Percentiles rank a stretch among this genome's conserved stretches.
Evolutionary conservation across 1,140 invertebrate genomes (phyloP).

Genomic region (Danaus melanippus): DNA sequence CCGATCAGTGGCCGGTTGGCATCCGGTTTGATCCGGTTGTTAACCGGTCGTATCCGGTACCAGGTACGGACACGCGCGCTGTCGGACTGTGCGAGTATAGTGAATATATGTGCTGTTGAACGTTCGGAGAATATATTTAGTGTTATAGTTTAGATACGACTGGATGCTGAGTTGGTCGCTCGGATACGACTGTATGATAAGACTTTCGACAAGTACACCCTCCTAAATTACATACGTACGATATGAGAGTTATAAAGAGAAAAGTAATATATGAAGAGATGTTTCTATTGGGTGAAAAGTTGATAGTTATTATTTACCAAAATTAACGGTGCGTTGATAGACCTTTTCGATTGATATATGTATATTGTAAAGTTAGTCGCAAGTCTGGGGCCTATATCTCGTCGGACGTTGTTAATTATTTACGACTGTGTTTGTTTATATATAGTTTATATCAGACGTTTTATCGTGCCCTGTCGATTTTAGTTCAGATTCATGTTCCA

Average conservation of each 20-base stretch:
- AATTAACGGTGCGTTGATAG: constrained; percentile 55
- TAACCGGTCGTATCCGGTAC: too few species aligned
- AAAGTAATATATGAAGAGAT: constrained; percentile 66
- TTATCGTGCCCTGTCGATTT: constrained; percentile 57
- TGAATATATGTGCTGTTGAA: constrained; percentile 72
- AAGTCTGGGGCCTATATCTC: constrained; percentile 20
- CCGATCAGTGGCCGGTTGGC: constrained; percentile 24
- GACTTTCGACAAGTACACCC: constrained; percentile 52
- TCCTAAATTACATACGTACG: constrained; percentile 57
- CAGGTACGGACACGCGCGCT: constrained; percentile 5
- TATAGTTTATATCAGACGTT: constrained; percentile 60
- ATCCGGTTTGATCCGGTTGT: constrained; percentile 10
- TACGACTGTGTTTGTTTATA: constrained; percentile 50
- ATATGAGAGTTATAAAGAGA: constrained; percentile 59
- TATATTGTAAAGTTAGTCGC: constrained; percentile 34
- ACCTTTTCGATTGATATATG: constrained; percentile 52
- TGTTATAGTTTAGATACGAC: constrained; percentile 62
- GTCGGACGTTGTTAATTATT: constrained; percentile 30
- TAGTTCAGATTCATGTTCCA: constrained; percentile 58
- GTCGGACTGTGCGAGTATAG: constrained; percentile 45
- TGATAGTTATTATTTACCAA: constrained; percentile 65
- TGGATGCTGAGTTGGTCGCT: constrained; percentile 60
- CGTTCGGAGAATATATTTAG: constrained; percentile 68
- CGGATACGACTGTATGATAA: constrained; percentile 55
- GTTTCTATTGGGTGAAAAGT: constrained; percentile 64